Evolutionary conservation across 2,113 vertebrate species (phyloP), one percentile per base, ranked within the genome.

Genomic region (Rousettus leschenaultii): DNA sequence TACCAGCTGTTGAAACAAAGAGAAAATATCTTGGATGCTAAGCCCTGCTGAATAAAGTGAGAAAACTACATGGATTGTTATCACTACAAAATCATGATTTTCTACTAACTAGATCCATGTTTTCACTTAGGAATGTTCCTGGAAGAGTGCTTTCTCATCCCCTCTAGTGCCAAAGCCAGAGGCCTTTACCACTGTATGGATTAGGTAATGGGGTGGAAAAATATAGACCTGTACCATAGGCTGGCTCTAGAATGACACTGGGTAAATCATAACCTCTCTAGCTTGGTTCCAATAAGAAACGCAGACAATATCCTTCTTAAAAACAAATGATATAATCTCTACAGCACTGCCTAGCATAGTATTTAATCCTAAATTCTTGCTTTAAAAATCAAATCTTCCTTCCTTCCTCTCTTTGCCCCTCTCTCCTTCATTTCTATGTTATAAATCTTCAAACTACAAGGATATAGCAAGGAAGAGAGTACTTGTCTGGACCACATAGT

Each of bases 1-100:
- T 93, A 95, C 73, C 61, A 92, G 74, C 77, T 96, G 73, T 86
- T 80, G 71, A 90, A 95, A 68, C 38, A 78, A 63, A 94, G 38
- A 82, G n/a, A 68, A 38, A 94, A 83, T 92, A 65, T 85, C 65
- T 95, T 88, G 63, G 53, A 92, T 88, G 79, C 35, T 93, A 90
- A 91, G 40, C 43, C 94, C 30, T 77, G 26, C 78, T 94, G 86
- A 61, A 61, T 94, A 61, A 92, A 92, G 83, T 94, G 26, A 95
- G 68, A 94, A 96, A 89, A 89, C 16, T 45, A 33, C 82, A 55
- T 88, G 38, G 71, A 73, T 63, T 79, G 13, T 90, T 91, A 73
- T 80, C 91, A 71, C 40, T 22, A 68, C 40, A 82, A 66, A 93
- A 74, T 85, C 65, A 84, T 71, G 14, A 18, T 88, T 87, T 89